phyloP scores from a whole-genome alignment of 2,888 invertebrate species.

The Drosophila mayaguana region DNA sequence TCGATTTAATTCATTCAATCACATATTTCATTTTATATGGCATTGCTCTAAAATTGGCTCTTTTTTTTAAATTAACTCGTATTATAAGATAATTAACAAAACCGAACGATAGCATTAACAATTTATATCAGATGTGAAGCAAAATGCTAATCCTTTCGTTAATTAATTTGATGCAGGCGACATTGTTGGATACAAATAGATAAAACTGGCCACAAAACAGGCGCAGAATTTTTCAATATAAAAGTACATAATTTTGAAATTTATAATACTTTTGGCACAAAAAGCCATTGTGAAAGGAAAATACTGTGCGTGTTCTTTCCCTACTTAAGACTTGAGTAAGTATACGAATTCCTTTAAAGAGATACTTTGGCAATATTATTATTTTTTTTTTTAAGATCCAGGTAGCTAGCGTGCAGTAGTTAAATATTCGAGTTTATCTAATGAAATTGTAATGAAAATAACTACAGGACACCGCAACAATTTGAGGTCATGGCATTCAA shows the following conservation, averaged over 20 bases:
- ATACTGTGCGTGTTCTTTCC: neutral
- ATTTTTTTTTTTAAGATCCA: conserved; percentile 9
- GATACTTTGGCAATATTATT: conserved; percentile 13
- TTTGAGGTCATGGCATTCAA: neutral
- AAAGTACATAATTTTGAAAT: neutral
- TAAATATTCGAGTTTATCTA: conserved; percentile 18
- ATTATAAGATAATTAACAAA: conserved; percentile 18
- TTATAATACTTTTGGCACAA: conserved; percentile 14
- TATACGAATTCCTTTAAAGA: neutral
- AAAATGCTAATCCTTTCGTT: neutral
- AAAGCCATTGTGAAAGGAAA: neutral
- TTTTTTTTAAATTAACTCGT: neutral
- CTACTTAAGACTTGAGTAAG: neutral
- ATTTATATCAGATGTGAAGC: conserved; percentile 10
- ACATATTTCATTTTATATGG: conserved; percentile 11
- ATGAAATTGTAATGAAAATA: neutral
- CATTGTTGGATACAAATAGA: neutral
- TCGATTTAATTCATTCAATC: conserved; percentile 11
- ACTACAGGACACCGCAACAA: conserved; percentile 32
- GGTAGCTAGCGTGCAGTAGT: conserved; percentile 28
- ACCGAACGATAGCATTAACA: neutral
- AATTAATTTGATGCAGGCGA: neutral
- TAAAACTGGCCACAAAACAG: neutral
- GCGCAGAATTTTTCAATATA: conserved; percentile 1
- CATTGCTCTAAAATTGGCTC: conserved; percentile 4